Evolutionary conservation across 2,888 invertebrate genomes (phyloP).

Genomic region (Odontocolon sp.): DNA sequence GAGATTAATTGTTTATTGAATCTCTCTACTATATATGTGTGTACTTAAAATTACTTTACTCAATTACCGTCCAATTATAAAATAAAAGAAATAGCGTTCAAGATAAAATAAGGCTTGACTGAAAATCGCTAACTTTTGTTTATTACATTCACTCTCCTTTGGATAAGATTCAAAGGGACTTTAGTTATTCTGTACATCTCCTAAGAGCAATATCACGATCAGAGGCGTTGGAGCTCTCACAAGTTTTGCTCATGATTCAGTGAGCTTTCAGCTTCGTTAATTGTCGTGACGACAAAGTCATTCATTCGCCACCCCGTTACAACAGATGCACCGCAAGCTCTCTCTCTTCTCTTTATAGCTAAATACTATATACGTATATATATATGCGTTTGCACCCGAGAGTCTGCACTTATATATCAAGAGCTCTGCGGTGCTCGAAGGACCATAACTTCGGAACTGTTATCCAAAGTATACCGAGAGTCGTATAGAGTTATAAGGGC

Average conservation of each 20-base stretch:
- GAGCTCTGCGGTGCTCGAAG: conserved; percentile 15
- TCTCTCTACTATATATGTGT: too few species aligned
- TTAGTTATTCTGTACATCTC: too few species aligned
- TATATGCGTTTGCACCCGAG: conserved; percentile 17
- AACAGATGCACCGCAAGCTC: conserved; percentile 72
- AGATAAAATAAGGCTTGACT: too few species aligned
- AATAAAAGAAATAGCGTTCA: too few species aligned
- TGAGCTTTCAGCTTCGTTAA: conserved; percentile 63
- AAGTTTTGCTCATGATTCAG: conserved; percentile 34
- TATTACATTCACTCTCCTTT: too few species aligned
- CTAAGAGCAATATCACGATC: conserved; percentile 30
- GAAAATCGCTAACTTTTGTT: too few species aligned
- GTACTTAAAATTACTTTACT: too few species aligned
- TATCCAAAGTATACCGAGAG: neutral
- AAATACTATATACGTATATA: neutral
- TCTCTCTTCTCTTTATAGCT: neutral
- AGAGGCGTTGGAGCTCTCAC: conserved; percentile 5
- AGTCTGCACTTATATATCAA: conserved; percentile 33
- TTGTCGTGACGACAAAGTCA: conserved; percentile 70
- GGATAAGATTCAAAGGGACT: too few species aligned
- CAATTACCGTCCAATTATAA: too few species aligned
- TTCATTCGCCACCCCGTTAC: conserved; percentile 67
- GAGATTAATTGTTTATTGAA: too few species aligned
- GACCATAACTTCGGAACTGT: conserved; percentile 19
- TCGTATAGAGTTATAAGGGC: conserved; percentile 23